A percentile compares a stretch with the other conserved stretches of the same genome.
phyloP scores from a whole-genome alignment of 2,113 vertebrate species.

The Pangasianodon gigas region DNA sequence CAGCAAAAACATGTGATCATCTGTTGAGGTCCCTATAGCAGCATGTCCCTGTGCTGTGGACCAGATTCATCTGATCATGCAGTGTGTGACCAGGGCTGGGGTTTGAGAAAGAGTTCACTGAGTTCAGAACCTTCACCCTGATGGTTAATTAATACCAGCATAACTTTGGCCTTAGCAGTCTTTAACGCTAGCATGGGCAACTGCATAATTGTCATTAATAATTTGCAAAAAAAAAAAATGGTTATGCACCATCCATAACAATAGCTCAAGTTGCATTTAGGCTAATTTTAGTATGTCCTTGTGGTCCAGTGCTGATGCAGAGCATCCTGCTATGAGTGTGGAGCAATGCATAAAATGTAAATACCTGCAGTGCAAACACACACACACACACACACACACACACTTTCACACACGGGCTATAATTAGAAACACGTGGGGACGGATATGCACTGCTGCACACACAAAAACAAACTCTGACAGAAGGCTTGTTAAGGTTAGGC shows the following conservation, averaged over 20 bases:
- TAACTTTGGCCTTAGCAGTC: slow-evolving; percentile 22
- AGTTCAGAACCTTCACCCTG: background rate
- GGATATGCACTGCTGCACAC: slow-evolving; percentile 34
- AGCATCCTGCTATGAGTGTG: slow-evolving; percentile 58
- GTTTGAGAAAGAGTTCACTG: background rate
- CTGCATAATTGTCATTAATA: slow-evolving; percentile 72
- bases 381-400: slow-evolving; percentile 10
- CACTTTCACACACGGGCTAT: slow-evolving; percentile 3
- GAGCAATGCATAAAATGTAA: slow-evolving; percentile 46
- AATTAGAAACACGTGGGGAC: slow-evolving; percentile 20
- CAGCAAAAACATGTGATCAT: slow-evolving; percentile 20
- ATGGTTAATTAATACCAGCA: slow-evolving; percentile 43
- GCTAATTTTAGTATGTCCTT: slow-evolving; percentile 69
- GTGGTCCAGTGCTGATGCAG: slow-evolving; percentile 44
- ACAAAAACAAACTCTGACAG: slow-evolving; percentile 15
- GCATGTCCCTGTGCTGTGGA: slow-evolving; percentile 8
- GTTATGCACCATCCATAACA: slow-evolving; percentile 65
- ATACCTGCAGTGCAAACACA: slow-evolving; percentile 2
- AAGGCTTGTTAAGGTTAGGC: slow-evolving; percentile 42
- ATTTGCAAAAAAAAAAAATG: slow-evolving; percentile 58
- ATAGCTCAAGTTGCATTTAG: slow-evolving; percentile 64
- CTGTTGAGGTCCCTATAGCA: background rate
- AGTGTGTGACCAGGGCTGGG: background rate
- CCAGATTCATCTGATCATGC: slow-evolving; percentile 7
- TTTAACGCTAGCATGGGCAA: slow-evolving; percentile 49